Conservation (phyloP, 2,797 vertebrate genomes). For the Tenualosa ilisha region DNA sequence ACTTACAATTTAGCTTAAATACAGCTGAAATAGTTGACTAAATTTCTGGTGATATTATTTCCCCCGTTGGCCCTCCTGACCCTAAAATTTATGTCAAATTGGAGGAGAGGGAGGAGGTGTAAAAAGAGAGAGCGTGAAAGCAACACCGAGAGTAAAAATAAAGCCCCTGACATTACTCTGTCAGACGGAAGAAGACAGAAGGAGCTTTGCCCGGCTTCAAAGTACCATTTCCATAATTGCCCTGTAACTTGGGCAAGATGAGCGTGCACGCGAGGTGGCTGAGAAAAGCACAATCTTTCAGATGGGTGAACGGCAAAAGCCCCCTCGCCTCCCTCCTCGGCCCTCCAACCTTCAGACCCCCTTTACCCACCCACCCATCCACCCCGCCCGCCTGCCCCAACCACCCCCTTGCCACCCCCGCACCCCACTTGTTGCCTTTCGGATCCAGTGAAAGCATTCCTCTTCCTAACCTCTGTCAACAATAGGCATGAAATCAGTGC, state of each 20-base stretch:
- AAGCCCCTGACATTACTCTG: slow-evolving; percentile 74
- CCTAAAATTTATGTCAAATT: neutral
- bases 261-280: slow-evolving; percentile 76
- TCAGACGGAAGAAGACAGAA: slow-evolving; percentile 82
- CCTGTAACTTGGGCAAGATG: slow-evolving; percentile 94
- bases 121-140: slow-evolving; percentile 56
- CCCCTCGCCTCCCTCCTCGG: slow-evolving; percentile 67
- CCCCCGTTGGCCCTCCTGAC: neutral
- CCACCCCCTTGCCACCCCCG: slow-evolving; percentile 74
- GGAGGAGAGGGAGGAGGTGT: slow-evolving; percentile 8
- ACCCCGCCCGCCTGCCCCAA: slow-evolving; percentile 43
- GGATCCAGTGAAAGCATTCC: slow-evolving; percentile 84
- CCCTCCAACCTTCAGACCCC: slow-evolving; percentile 69
- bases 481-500: slow-evolving; percentile 90
- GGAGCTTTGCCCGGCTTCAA: slow-evolving; percentile 86
- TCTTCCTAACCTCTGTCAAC: slow-evolving; percentile 82
- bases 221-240: slow-evolving; percentile 98
- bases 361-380: slow-evolving; percentile 36
- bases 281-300: slow-evolving; percentile 86
- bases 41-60: slow-evolving; percentile 1
- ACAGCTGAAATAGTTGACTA: neutral
- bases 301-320: slow-evolving; percentile 90
- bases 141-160: slow-evolving; percentile 52
- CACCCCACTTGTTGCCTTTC: slow-evolving; percentile 90
- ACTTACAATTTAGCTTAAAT: neutral